Evolutionary conservation across 2,113 vertebrate species (phyloP), one percentile per base, ranked within the genome.

Genomic region (Hyla sarda): DNA sequence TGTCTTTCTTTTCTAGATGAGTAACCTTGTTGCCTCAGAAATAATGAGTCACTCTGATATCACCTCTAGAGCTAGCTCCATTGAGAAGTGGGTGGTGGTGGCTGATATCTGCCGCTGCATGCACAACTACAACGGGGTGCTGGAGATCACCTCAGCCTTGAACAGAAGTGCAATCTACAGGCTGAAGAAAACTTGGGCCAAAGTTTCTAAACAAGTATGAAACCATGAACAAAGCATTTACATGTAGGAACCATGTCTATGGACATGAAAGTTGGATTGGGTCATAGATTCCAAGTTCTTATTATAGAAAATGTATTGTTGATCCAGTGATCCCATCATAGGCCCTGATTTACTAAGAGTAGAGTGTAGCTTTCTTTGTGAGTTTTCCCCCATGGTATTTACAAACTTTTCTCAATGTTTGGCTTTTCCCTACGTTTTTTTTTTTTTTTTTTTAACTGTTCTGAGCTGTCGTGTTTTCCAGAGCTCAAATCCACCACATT

Each of bases 141-240:
- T 99, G 93, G 98, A 99, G 93, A 97, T 99, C 94, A 99, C 96
- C 0, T 99, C 98, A 0, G 98, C 98, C 81, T 96, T 99, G 88
- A 99, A 99, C 90, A 96, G 98, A 90, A 99, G 98, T 87, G 98
- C 98, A 92, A 96, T 99, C 95, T 99, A 98, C 92, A 94, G 98
- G 89, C 92, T 99, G 87, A 99, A 99, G 95, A 99, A 99, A 92
- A 99, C 98, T 47, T 99, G 98, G 98, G 95, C 96, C 58, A 99
- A 99, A 93, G 93, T 99, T 90, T 97, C 96, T 92, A 99, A 98
- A 89, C 98, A 99, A 96, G 98, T 98, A 86, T 94, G 91, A 14
- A 1, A n/a, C 1, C 0, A 3, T 69, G 23, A n/a, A 45, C 16
- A 30, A 52, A 16, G n/a, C 1, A 3, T 8, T 45, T 16, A 48